Evolutionary conservation across 2,888 invertebrate species (phyloP).

Genomic region (Geophilus truncorum): DNA sequence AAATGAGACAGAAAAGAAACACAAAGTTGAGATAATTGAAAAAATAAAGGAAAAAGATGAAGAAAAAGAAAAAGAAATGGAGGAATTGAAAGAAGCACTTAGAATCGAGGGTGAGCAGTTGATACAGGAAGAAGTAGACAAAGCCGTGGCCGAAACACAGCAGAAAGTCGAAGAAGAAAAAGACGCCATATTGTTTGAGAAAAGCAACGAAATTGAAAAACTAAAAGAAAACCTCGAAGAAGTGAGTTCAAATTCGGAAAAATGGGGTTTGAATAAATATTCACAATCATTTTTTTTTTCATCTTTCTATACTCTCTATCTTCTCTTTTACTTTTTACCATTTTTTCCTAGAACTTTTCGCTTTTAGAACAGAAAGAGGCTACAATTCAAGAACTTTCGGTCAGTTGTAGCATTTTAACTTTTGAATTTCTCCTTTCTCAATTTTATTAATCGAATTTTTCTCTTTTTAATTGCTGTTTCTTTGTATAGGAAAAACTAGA

Average conservation of each 20-base stretch:
- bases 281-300: not conserved
- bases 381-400: slow-evolving; percentile 4
- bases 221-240: not conserved
- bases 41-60: not conserved
- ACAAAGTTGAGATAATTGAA: not conserved
- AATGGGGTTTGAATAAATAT: not conserved
- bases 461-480: not conserved
- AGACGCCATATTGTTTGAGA: not conserved
- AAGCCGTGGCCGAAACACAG: not conserved
- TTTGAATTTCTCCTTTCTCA: not conserved
- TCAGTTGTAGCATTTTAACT: not conserved
- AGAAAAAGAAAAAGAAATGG: not conserved
- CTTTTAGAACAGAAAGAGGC: slow-evolving; percentile 18
- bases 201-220: not conserved
- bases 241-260: not conserved
- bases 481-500: slow-evolving; percentile 7
- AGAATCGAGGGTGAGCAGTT: not conserved
- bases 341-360: slow-evolving; percentile 3
- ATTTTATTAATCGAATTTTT: not conserved
- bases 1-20: not conserved
- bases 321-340: not conserved
- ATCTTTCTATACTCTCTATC: not conserved
- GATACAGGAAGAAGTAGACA: not conserved
- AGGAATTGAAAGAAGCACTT: not conserved
- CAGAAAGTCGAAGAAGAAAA: not conserved